Base-by-base conservation (phyloP, 64 coral and sea anemone species). In the Acropora yongei region DNA sequence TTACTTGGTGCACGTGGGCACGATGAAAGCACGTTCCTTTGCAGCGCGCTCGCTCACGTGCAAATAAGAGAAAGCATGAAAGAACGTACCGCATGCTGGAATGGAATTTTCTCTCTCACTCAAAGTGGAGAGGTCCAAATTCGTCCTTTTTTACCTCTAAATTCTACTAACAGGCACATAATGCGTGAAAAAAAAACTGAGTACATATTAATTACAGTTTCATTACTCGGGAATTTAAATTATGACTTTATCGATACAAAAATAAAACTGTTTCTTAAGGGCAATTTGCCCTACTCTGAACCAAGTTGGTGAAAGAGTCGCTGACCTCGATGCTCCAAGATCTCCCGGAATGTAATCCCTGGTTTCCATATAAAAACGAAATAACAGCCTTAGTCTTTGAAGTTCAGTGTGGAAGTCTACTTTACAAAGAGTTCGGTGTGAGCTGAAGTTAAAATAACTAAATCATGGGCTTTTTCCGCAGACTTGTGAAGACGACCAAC, bases 401-500 rank as follows among this genome's bases (percentile, higher is more conserved):
- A 20, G 19, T 19, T 13, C 68, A 71, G 17, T n/a, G 3, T 20
- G 18, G 8, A 39, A 20, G 68, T 4, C 68, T 71, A 4, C 68
- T 20, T 71, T 19, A 20, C 68, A 19, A 20, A 39, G 9, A 13
- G 68, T 71, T 30, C 30, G 30, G 30, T 30, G 30, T 13, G 58
- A 14, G 1, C 14, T 5, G 5, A 71, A 41, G 19, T 71, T 39
- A 1, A 18, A 20, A 0, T 71, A 6, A 55, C 51, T 55, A 55
- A 71, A 78, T 50, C 1, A 50, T 48, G 76, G 11, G 44, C 58
- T 16, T 63, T 49, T 20, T 78, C 42, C 67, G 10, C 80, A 99
- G 97, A 74, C 76, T 99, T 5, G 68, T 96, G 9, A 99, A 99
- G 68, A 88, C 94, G 48, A 85, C 89, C 10, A 93, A 44, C 55